These are phyloP conservation scores for Xyrichtys novacula DNA, from an alignment of 2,797 vertebrate genomes.

Conservation along the genomic window DNA sequence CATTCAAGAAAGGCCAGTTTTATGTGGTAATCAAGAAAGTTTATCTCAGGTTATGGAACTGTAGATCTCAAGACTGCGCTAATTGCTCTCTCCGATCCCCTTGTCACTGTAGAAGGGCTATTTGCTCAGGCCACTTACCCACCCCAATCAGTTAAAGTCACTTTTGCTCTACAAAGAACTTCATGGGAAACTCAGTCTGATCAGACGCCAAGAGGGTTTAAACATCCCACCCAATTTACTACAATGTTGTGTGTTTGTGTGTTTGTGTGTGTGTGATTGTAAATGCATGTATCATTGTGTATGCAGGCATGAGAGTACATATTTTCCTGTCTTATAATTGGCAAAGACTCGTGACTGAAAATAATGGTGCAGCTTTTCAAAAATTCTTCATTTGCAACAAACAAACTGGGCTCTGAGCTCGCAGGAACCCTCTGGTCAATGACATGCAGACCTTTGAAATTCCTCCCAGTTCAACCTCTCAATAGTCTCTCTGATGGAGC, in stretches of 20 bases:
- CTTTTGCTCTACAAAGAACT: conserved; percentile 68
- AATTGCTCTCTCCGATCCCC: conserved; percentile 71
- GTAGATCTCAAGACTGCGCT: conserved; percentile 62
- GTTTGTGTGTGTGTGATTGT: not conserved
- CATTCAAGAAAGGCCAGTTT: conserved; percentile 74
- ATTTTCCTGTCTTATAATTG: conserved; percentile 27
- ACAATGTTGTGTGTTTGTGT: not conserved
- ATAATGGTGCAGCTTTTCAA: conserved; percentile 38
- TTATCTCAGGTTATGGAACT: conserved; percentile 78
- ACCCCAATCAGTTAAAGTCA: conserved; percentile 70
- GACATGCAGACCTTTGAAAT: conserved; percentile 84
- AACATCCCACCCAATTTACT: conserved; percentile 56
- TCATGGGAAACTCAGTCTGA: conserved; percentile 74
- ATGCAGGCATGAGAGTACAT: conserved; percentile 14
- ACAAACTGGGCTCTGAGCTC: conserved; percentile 61
- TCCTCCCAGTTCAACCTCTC: conserved; percentile 76
- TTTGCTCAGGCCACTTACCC: conserved; percentile 73
- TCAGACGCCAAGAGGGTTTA: conserved; percentile 65
- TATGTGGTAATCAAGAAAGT: conserved; percentile 70
- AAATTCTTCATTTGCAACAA: conserved; percentile 69
- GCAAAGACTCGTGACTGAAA: conserved; percentile 34
- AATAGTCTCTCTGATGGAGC: conserved; percentile 70
- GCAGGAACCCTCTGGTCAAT: conserved; percentile 81
- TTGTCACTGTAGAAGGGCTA: conserved; percentile 67
- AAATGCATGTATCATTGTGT: too few species aligned